Conservation (phyloP, 2,113 vertebrate genomes). For the Brevimyrus niger region DNA sequence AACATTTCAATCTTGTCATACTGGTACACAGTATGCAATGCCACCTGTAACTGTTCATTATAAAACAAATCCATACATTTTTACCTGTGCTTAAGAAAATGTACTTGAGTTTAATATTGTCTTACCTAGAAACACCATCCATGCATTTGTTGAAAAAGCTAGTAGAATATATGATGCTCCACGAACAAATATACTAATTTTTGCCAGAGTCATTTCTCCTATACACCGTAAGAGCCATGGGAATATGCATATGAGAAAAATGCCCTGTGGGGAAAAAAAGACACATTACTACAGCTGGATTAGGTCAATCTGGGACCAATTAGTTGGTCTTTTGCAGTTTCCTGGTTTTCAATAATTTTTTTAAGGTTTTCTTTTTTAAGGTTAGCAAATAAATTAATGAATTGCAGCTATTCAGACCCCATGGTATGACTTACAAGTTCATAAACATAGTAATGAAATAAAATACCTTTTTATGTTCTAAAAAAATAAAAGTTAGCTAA, state of each 20-base stretch:
- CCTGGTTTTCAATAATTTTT: not conserved
- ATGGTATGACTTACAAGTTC: not conserved
- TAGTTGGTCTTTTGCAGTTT: not conserved
- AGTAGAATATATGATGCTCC: slow-evolving; percentile 31
- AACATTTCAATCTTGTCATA: not conserved
- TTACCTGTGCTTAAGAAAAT: not conserved
- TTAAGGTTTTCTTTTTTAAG: not conserved
- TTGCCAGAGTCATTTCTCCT: slow-evolving; percentile 43
- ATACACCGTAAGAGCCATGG: slow-evolving; percentile 37
- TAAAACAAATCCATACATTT: not conserved
- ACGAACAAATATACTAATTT: slow-evolving; percentile 33
- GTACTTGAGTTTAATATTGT: not conserved
- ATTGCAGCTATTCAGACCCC: not conserved
- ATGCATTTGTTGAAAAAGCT: slow-evolving; percentile 47
- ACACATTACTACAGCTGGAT: not conserved
- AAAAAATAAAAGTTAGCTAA: not conserved
- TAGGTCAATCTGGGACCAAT: not conserved
- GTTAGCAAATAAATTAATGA: not conserved
- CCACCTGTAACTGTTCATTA: not conserved
- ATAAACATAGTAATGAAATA: not conserved
- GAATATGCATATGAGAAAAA: slow-evolving; percentile 39
- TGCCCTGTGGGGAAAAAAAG: slow-evolving; percentile 32
- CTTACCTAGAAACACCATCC: slow-evolving; percentile 48
- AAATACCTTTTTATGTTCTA: not conserved
- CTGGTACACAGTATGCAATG: not conserved